phyloP scores from a whole-genome alignment of 2,888 invertebrate genomes.

The Ashinkailepas kermadecensis region DNA sequence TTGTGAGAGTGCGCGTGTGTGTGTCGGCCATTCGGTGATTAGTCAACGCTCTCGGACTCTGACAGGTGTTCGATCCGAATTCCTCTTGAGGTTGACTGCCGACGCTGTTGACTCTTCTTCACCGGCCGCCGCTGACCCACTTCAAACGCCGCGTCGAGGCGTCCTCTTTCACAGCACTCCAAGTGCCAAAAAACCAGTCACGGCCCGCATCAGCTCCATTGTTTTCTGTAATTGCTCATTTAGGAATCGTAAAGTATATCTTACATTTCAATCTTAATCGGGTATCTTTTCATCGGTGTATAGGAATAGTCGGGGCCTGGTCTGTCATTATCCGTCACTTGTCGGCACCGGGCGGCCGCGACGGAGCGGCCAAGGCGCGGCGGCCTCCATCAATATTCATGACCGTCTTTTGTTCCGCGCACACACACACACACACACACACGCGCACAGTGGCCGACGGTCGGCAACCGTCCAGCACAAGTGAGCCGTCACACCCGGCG shows the following conservation, averaged over 20 bases:
- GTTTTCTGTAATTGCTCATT: conserved; percentile 13
- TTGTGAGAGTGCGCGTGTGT: conserved; percentile 4
- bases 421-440: no score
- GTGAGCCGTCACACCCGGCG: conserved; percentile 3
- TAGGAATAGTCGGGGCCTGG: not conserved
- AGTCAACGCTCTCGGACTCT: not conserved
- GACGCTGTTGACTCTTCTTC: no score
- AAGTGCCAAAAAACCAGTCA: not conserved
- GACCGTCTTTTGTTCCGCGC: conserved; percentile 10
- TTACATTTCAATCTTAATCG: conserved; percentile 13
- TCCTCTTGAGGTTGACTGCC: no score
- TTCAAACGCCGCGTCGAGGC: not conserved
- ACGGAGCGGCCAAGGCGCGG: not conserved
- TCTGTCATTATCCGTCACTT: not conserved
- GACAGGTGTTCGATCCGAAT: not conserved
- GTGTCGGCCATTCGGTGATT: conserved; percentile 1
- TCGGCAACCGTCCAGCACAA: not conserved
- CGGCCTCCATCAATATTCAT: conserved; percentile 13
- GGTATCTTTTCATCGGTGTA: conserved; percentile 14
- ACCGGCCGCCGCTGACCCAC: not conserved
- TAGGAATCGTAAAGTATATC: conserved; percentile 9
- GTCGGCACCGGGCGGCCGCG: not conserved
- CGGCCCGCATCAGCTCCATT: not conserved
- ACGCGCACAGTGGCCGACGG: not conserved
- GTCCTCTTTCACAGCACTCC: not conserved